Percentiles rank a stretch among this genome's conserved stretches.
Evolutionary conservation across 2,113 vertebrate genomes (phyloP).

Genomic region (Sylvietta virens): DNA sequence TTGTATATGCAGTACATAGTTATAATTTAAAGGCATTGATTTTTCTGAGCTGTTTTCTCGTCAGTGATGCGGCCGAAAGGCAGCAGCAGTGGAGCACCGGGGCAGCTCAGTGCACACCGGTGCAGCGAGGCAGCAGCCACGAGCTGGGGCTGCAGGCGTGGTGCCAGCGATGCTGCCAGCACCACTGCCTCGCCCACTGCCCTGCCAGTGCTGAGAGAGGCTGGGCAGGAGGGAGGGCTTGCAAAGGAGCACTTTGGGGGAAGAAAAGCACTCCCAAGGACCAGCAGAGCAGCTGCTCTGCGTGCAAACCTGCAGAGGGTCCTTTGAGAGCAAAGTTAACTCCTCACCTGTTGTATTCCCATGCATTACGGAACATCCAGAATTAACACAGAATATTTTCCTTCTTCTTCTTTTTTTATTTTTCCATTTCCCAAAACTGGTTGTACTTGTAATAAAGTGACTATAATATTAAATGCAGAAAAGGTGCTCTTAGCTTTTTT

Average conservation of each 20-base stretch:
- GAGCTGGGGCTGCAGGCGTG: not conserved
- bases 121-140: not conserved
- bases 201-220: not conserved
- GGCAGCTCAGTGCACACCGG: not conserved
- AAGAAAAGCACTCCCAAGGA: not conserved
- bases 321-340: not conserved
- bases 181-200: not conserved
- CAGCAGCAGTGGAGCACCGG: conserved; percentile 24
- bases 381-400: not conserved
- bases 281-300: not conserved
- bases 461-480: not conserved
- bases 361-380: not conserved
- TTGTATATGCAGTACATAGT: conserved; percentile 53
- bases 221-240: not conserved
- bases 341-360: not conserved
- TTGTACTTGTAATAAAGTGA: not conserved
- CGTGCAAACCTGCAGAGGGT: not conserved
- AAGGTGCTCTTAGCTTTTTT: not conserved
- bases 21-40: conserved; percentile 70
- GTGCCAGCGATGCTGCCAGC: not conserved
- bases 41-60: conserved; percentile 69
- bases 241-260: not conserved
- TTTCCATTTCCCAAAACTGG: not conserved
- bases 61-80: conserved; percentile 38
- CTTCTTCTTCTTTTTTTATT: rapidly evolving